A percentile compares a stretch with the other conserved stretches of the same genome.
phyloP scores from a whole-genome alignment of 2,113 vertebrate genomes.

The Ailurus styani region DNA sequence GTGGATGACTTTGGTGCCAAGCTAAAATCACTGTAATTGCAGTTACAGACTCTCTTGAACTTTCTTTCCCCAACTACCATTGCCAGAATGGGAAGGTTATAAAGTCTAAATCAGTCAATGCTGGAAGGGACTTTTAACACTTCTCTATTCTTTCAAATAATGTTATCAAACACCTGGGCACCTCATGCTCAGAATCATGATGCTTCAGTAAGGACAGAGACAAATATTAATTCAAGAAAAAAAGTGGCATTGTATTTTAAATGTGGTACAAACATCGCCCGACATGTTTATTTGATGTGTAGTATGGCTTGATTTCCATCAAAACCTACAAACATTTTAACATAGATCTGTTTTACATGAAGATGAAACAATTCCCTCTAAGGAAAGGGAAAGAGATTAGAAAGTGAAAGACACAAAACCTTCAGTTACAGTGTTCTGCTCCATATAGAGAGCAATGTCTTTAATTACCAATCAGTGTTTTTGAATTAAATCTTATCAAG shows the following conservation, averaged over 20 bases:
- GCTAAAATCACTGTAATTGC: not conserved
- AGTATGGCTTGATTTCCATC: not conserved
- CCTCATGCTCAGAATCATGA: not conserved
- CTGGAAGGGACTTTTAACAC: not conserved
- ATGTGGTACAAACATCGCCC: not conserved
- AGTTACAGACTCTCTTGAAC: not conserved
- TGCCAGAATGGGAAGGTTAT: not conserved
- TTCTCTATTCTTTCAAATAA: not conserved
- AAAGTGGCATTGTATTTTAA: not conserved
- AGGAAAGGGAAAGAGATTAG: not conserved
- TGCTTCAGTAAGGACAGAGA: not conserved
- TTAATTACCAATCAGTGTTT: constrained; percentile 62
- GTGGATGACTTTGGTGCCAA: not conserved
- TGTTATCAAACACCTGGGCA: not conserved
- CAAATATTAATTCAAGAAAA: not conserved
- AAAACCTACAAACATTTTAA: constrained; percentile 2
- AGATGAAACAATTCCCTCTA: not conserved
- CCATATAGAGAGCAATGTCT: constrained; percentile 19
- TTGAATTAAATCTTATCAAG: constrained; percentile 57
- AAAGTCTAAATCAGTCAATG: not conserved
- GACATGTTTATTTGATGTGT: not conserved
- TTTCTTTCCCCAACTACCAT: not conserved
- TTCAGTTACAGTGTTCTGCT: constrained; percentile 38
- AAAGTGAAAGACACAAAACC: constrained; percentile 35
- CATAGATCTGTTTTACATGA: not conserved